A percentile compares a stretch with the other conserved stretches of the same genome.
phyloP scores from a whole-genome alignment of 64 coral and sea anemone species.

The Montipora cactus region DNA sequence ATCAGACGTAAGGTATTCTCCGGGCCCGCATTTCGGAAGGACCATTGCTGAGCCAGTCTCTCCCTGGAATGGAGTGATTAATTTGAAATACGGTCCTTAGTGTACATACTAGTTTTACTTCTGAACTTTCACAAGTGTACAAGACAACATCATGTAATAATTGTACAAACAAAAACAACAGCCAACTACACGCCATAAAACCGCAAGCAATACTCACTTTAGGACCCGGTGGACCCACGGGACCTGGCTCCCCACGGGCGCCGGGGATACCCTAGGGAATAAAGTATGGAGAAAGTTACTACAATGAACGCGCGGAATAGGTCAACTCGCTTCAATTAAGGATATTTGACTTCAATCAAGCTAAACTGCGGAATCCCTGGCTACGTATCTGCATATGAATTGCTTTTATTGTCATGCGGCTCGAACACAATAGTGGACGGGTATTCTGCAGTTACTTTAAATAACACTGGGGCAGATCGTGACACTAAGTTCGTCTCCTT shows the following conservation, averaged over 20 bases:
- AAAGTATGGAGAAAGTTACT: not conserved
- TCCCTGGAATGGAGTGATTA: constrained; percentile 45
- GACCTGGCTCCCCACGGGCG: constrained; percentile 21
- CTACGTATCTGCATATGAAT: too few species aligned
- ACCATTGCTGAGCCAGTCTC: constrained; percentile 51
- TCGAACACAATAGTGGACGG: too few species aligned
- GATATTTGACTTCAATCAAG: too few species aligned
- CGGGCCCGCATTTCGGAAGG: constrained; percentile 75
- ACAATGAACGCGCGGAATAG: not conserved
- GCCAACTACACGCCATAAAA: not conserved
- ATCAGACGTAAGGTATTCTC: constrained; percentile 86
- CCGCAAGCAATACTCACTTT: constrained; percentile 2
- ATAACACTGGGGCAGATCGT: too few species aligned
- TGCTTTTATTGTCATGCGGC: too few species aligned
- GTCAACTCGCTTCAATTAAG: not conserved
- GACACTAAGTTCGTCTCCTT: too few species aligned
- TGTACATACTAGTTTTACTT: not conserved
- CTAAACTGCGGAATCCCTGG: too few species aligned
- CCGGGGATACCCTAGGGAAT: constrained; percentile 41
- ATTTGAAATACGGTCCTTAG: not conserved
- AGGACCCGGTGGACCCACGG: constrained; percentile 44
- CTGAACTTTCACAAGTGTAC: not conserved
- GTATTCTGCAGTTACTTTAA: too few species aligned
- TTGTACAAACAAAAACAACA: not conserved
- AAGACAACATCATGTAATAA: too few species aligned